Conservation (phyloP, 2,113 vertebrate species). For the Mugil cephalus region DNA sequence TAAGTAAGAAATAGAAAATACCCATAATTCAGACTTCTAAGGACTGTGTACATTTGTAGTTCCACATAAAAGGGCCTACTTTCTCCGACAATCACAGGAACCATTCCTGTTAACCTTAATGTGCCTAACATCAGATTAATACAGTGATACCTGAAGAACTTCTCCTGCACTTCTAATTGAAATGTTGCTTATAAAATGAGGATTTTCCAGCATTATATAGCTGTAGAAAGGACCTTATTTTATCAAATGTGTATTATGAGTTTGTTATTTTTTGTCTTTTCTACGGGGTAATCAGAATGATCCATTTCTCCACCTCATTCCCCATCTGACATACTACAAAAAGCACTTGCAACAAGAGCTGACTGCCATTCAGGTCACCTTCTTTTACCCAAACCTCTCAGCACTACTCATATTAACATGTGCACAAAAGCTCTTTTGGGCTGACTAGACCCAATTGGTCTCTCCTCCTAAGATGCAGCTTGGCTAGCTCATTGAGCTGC, state of each 20-base stretch:
- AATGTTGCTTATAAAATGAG: not conserved
- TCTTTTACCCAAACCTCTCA: constrained; percentile 45
- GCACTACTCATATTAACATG: constrained; percentile 47
- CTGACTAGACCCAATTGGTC: constrained; percentile 22
- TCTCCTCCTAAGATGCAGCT: constrained; percentile 34
- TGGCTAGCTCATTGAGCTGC: constrained; percentile 13
- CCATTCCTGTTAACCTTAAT: too few species aligned
- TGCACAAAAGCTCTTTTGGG: constrained; percentile 53
- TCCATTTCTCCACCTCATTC: constrained; percentile 24
- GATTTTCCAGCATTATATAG: not conserved
- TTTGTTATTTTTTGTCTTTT: not conserved
- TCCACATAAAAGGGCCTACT: too few species aligned
- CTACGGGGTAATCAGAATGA: constrained; percentile 29
- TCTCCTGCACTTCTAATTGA: not conserved
- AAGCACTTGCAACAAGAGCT: constrained; percentile 31
- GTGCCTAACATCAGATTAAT: too few species aligned
- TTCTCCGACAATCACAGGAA: too few species aligned
- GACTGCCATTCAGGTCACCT: constrained; percentile 39
- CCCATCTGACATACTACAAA: constrained; percentile 32
- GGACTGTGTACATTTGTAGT: too few species aligned
- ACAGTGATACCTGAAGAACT: too few species aligned
- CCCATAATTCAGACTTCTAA: too few species aligned
- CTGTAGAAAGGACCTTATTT: not conserved
- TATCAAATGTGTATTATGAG: not conserved
- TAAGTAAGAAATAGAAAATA: too few species aligned